Conservation (phyloP, 30 jellyfish, hydroid and myxozoan genomes). For the Haliclystus octoradiatus region DNA sequence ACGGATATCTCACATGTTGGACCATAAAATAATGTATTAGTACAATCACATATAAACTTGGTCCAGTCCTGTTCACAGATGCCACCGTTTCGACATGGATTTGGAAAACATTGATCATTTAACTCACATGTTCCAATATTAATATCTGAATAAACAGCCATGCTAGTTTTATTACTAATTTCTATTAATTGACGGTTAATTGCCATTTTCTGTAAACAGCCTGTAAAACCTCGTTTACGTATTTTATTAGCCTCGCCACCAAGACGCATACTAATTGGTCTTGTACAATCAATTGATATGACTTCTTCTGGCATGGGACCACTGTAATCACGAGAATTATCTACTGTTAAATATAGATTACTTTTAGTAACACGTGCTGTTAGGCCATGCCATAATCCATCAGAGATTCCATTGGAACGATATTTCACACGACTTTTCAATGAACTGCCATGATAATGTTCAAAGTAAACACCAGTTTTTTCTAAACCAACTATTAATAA, state of each 20-base stretch:
- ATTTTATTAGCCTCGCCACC: conserved; percentile 63
- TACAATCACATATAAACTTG: conserved; percentile 58
- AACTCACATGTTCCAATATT: conserved; percentile 30
- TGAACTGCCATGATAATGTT: conserved; percentile 29
- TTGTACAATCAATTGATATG: conserved; percentile 33
- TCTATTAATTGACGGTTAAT: conserved; percentile 21
- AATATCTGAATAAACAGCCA: conserved; percentile 6
- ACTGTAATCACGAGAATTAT: conserved; percentile 24
- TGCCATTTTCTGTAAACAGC: conserved; percentile 36
- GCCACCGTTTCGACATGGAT: conserved; percentile 76
- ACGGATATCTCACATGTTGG: conserved; percentile 50
- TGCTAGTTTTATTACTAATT: conserved; percentile 18
- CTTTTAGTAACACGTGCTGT: conserved; percentile 23
- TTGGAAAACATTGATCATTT: conserved; percentile 64
- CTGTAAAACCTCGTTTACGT: conserved; percentile 53
- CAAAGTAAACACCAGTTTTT: conserved; percentile 45
- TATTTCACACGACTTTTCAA: conserved; percentile 34
- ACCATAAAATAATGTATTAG: conserved; percentile 65
- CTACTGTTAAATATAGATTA: conserved; percentile 21
- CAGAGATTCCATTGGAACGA: conserved; percentile 9
- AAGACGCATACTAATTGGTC: conserved; percentile 22
- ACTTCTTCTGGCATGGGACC: conserved; percentile 36
- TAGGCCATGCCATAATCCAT: conserved; percentile 40
- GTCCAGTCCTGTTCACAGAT: conserved; percentile 59
- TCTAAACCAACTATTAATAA: conserved; percentile 35